phyloP scores from a whole-genome alignment of 64 coral and sea anemone species.

The Orbicella faveolata region DNA sequence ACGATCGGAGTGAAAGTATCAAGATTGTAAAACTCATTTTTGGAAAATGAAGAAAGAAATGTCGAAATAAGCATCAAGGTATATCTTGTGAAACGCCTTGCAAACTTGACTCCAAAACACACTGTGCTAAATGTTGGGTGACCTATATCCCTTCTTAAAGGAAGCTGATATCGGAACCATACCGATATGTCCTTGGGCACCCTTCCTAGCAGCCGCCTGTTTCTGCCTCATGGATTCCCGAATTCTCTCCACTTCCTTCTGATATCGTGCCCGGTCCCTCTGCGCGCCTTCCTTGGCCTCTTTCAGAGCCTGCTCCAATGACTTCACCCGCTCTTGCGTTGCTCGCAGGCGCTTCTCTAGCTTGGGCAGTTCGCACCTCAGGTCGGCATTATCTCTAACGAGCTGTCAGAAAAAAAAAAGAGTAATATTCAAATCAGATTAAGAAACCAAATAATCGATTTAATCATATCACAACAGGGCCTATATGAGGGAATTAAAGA shows the following conservation, averaged over 20 bases:
- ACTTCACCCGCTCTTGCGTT: conserved; percentile 96
- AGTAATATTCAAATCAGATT: neutral
- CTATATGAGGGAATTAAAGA: conserved; percentile 5
- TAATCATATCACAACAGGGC: neutral
- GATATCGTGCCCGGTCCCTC: conserved; percentile 93
- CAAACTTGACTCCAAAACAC: too few relatives aligned
- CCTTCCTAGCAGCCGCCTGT: conserved; percentile 79
- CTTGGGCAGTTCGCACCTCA: conserved; percentile 97
- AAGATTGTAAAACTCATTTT: too few relatives aligned
- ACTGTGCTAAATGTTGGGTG: too few relatives aligned
- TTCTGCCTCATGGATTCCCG: conserved; percentile 94
- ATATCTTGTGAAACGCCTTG: too few relatives aligned
- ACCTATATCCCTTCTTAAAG: too few relatives aligned
- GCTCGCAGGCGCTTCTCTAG: conserved; percentile 99
- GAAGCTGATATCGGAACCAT: neutral
- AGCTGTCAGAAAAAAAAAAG: conserved; percentile 54
- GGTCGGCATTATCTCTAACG: conserved; percentile 99
- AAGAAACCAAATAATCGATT: neutral
- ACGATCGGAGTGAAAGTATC: too few relatives aligned
- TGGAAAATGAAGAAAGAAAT: too few relatives aligned
- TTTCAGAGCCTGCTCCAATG: conserved; percentile 91
- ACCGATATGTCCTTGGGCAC: conserved; percentile 97
- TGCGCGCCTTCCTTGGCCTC: conserved; percentile 97
- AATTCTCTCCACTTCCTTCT: conserved; percentile 96
- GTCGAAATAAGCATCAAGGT: too few relatives aligned